phyloP scores from a whole-genome alignment of 2,888 invertebrate genomes.

The Dynastes hyllus region DNA sequence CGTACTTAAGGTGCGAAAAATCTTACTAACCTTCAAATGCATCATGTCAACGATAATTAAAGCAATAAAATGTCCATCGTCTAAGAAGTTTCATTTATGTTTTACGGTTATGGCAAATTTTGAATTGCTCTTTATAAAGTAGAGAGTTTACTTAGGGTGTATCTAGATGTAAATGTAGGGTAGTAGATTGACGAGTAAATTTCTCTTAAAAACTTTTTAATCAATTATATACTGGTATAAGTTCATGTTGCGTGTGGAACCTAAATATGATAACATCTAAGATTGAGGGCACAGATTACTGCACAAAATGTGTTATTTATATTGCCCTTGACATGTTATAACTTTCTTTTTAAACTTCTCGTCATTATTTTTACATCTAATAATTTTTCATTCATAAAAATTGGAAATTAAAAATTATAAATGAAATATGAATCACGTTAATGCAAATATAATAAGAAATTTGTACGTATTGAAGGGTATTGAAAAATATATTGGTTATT shows the following conservation, averaged over 20 bases:
- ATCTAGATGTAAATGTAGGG: neutral
- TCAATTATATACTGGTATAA: constrained; percentile 7
- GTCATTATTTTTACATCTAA: too few relatives aligned
- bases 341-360: neutral
- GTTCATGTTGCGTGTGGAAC: constrained; percentile 16
- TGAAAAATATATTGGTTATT: too few relatives aligned
- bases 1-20: constrained; percentile 35
- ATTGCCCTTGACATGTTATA: constrained; percentile 20
- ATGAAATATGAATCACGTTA: too few relatives aligned
- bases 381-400: too few relatives aligned
- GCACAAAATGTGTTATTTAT: constrained; percentile 12
- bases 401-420: too few relatives aligned
- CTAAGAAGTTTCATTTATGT: constrained; percentile 1
- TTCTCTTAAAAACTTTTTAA: constrained; percentile 3
- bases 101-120: neutral
- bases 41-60: neutral
- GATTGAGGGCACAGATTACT: constrained; percentile 15
- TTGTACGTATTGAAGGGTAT: too few relatives aligned
- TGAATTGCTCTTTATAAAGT: too few relatives aligned
- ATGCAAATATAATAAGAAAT: too few relatives aligned
- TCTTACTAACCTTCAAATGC: constrained; percentile 19
- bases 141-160: neutral
- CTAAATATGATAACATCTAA: constrained; percentile 11
- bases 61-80: constrained; percentile 29
- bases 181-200: neutral